Percentiles rank a stretch among this genome's conserved stretches.
phyloP scores from a whole-genome alignment of 2,888 invertebrate genomes.

The Parasteatoda lunata region DNA sequence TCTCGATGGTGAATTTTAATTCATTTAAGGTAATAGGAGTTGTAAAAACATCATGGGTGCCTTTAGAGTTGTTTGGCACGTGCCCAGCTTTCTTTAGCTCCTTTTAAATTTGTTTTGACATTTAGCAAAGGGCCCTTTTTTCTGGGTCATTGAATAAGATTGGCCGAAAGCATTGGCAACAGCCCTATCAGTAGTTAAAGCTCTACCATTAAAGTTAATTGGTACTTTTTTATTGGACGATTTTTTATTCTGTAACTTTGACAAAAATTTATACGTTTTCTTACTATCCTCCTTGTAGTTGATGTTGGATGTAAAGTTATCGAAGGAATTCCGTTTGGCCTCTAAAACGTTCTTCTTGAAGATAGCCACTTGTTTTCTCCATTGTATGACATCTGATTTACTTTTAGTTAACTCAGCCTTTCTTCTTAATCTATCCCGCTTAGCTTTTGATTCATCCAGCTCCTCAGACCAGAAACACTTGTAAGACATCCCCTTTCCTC shows the following conservation, averaged over 20 bases:
- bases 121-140: not conserved
- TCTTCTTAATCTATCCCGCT: not conserved
- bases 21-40: not conserved
- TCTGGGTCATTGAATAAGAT: not conserved
- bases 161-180: not conserved
- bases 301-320: slow-evolving; percentile 14
- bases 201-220: not conserved
- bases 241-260: not conserved
- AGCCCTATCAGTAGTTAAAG: not conserved
- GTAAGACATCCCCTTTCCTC: not conserved
- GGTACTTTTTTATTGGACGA: not conserved
- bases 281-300: slow-evolving; percentile 19
- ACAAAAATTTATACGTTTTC: slow-evolving; percentile 3
- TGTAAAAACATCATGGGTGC: not conserved
- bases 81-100: not conserved
- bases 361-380: slow-evolving; percentile 9
- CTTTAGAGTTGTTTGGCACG: not conserved
- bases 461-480: not conserved
- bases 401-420: too few relatives aligned
- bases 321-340: slow-evolving; percentile 8
- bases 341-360: slow-evolving; percentile 6
- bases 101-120: not conserved
- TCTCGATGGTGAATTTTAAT: not conserved
- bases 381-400: too few relatives aligned
- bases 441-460: not conserved